These are phyloP conservation scores for Daboia siamensis DNA, from an alignment of 2,113 vertebrate species.

Conservation along the genomic window DNA sequence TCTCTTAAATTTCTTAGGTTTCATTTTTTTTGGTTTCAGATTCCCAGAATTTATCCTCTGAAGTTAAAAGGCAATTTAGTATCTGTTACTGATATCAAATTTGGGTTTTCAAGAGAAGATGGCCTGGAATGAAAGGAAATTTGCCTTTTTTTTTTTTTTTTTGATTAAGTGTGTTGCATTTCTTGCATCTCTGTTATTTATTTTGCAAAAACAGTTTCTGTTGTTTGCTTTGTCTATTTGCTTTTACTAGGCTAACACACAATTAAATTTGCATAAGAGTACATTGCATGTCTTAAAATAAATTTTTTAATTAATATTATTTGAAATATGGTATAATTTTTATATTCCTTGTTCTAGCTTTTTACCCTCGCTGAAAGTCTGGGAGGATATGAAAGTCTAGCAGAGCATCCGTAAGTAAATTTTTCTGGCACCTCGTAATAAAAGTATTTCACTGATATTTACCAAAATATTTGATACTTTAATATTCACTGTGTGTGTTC, in stretches of 20 bases:
- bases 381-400: slow-evolving; percentile 92
- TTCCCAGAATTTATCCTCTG: background rate
- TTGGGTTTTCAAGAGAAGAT: background rate
- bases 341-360: slow-evolving; percentile 67
- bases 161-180: background rate
- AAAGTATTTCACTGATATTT: background rate
- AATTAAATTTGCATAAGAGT: background rate
- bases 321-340: background rate
- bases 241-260: background rate
- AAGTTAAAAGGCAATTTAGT: background rate
- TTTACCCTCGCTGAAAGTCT: slow-evolving; percentile 90
- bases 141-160: background rate
- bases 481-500: background rate
- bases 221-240: background rate
- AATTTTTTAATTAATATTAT: background rate
- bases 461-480: background rate
- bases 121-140: background rate
- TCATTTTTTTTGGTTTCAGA: background rate
- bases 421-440: background rate
- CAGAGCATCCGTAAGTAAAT: slow-evolving; percentile 91
- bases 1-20: background rate
- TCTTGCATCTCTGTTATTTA: background rate
- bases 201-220: background rate
- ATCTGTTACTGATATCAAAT: background rate
- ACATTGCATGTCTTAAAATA: background rate